phyloP scores from a whole-genome alignment of 2,888 invertebrate species.

The Lasioglossum villosulum region DNA sequence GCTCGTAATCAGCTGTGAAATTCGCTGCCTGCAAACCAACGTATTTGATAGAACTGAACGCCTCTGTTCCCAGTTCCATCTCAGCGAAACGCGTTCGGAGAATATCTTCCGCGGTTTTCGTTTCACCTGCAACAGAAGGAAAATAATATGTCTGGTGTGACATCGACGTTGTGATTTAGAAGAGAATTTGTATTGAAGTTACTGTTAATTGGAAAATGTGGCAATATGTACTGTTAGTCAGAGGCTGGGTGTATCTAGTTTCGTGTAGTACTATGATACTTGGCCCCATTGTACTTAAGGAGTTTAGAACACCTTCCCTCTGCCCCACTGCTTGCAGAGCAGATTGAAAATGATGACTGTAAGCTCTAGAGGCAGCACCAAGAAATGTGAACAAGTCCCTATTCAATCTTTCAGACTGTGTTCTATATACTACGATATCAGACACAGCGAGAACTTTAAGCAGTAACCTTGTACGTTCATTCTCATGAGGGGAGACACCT shows the following conservation, averaged over 20 bases:
- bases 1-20: slow-evolving; percentile 87
- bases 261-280: slow-evolving; percentile 93
- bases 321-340: slow-evolving; percentile 85
- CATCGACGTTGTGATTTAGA: neutral
- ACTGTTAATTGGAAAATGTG: slow-evolving; percentile 67
- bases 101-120: slow-evolving; percentile 88
- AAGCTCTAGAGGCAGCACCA: slow-evolving; percentile 91
- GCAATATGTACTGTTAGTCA: slow-evolving; percentile 85
- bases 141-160: slow-evolving; percentile 40
- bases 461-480: slow-evolving; percentile 89
- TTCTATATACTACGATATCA: slow-evolving; percentile 92
- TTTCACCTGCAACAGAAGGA: slow-evolving; percentile 82
- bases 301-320: slow-evolving; percentile 82
- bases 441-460: slow-evolving; percentile 93
- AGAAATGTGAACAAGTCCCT: slow-evolving; percentile 92
- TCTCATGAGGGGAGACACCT: slow-evolving; percentile 86
- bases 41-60: slow-evolving; percentile 90
- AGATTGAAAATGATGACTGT: slow-evolving; percentile 89
- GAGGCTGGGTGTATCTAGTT: slow-evolving; percentile 89
- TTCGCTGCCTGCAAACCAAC: slow-evolving; percentile 87
- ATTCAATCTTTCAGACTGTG: slow-evolving; percentile 90
- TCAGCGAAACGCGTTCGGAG: slow-evolving; percentile 88
- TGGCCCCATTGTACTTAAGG: slow-evolving; percentile 88
- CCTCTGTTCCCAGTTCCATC: slow-evolving; percentile 88
- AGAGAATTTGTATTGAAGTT: slow-evolving; percentile 57